Evolutionary conservation across 2,888 invertebrate species (phyloP).

Genomic region (Eupeodes latifasciatus): DNA sequence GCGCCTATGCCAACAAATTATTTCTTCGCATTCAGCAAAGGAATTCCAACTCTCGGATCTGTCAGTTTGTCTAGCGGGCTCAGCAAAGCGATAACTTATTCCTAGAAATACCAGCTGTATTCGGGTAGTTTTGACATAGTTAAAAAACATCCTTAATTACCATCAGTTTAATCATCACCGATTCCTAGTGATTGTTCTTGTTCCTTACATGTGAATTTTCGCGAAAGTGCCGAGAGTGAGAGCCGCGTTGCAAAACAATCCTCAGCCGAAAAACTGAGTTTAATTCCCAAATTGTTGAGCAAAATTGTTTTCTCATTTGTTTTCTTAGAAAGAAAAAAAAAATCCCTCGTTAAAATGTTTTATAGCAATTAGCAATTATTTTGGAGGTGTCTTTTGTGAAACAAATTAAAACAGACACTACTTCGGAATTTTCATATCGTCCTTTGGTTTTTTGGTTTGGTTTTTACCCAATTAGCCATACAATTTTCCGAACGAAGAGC

Average conservation of each 20-base stretch:
- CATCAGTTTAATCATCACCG: slow-evolving; percentile 31
- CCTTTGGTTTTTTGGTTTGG: neutral
- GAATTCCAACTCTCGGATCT: slow-evolving; percentile 72
- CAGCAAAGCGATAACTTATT: slow-evolving; percentile 73
- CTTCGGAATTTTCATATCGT: slow-evolving; percentile 19
- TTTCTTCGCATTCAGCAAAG: slow-evolving; percentile 56
- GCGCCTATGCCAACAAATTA: slow-evolving; percentile 71
- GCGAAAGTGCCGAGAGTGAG: slow-evolving; percentile 45
- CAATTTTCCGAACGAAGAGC: slow-evolving; percentile 21
- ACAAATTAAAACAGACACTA: slow-evolving; percentile 2
- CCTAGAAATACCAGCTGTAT: slow-evolving; percentile 69
- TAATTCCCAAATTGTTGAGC: neutral
- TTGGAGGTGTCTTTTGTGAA: neutral
- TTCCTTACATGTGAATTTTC: slow-evolving; percentile 47
- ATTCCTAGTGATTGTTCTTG: slow-evolving; percentile 14
- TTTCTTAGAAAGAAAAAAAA: neutral
- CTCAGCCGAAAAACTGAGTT: neutral
- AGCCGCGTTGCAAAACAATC: slow-evolving; percentile 40
- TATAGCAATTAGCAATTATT: neutral
- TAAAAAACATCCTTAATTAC: slow-evolving; percentile 36
- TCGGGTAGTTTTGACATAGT: slow-evolving; percentile 59
- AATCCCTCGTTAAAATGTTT: neutral
- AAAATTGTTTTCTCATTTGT: slow-evolving; percentile 1
- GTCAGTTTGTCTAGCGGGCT: slow-evolving; percentile 75
- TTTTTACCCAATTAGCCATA: slow-evolving; percentile 12